phyloP scores from a whole-genome alignment of 2,113 vertebrate genomes.

The Ellobius talpinus region DNA sequence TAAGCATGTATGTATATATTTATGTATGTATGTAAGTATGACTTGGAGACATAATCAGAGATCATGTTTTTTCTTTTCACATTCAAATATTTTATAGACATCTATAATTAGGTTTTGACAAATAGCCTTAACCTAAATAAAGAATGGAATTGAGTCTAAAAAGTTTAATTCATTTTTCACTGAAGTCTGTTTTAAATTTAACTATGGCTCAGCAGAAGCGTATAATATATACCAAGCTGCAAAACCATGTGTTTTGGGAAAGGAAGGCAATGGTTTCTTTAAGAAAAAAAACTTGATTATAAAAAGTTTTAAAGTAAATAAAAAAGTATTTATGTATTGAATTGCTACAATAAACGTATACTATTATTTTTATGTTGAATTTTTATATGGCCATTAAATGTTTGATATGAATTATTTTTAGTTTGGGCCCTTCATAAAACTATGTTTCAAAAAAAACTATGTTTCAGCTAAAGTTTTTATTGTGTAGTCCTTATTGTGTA shows the following conservation, averaged over 20 bases:
- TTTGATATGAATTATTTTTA: conserved; percentile 31
- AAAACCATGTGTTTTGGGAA: neutral
- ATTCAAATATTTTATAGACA: conserved; percentile 42
- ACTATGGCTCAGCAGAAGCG: neutral
- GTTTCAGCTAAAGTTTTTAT: neutral
- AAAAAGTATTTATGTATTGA: neutral
- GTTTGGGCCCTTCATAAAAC: conserved; percentile 45
- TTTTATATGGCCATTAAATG: neutral
- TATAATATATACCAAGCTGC: neutral
- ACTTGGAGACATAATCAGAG: conserved; percentile 3
- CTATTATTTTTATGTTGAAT: conserved; percentile 39
- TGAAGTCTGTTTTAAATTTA: conserved; percentile 45
- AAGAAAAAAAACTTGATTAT: neutral
- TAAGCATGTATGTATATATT: neutral
- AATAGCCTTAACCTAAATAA: conserved; percentile 45
- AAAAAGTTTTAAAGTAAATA: neutral
- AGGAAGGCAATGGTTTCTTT: neutral
- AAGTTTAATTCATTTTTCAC: conserved; percentile 24
- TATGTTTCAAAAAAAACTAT: conserved; percentile 9
- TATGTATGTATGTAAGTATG: neutral
- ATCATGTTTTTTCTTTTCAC: conserved; percentile 7
- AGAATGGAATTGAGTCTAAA: conserved; percentile 27
- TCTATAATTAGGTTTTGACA: conserved; percentile 14
- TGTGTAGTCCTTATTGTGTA: neutral
- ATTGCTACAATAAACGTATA: neutral